A percentile compares a stretch with the other conserved stretches of the same genome.
Evolutionary conservation across 2,113 vertebrate species (phyloP).

Genomic region (Arizona elegans): DNA sequence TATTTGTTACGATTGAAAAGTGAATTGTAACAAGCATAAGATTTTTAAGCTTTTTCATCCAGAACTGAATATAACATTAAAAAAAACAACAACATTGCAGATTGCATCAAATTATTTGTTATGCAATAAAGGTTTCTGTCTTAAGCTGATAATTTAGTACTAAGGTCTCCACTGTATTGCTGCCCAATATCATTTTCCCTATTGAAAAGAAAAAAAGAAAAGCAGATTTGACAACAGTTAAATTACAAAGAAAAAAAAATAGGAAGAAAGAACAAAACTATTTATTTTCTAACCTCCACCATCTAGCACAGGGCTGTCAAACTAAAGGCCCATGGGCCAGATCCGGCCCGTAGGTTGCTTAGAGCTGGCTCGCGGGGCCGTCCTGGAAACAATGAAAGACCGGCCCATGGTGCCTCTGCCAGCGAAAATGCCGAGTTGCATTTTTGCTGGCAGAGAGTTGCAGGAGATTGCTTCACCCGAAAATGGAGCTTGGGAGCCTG

Average conservation of each 20-base stretch:
- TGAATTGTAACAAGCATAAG: not conserved
- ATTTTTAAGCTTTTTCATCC: not conserved
- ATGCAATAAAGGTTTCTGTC: not conserved
- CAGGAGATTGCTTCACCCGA: no score
- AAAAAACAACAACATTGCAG: not conserved
- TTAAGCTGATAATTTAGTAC: not conserved
- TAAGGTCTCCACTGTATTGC: not conserved
- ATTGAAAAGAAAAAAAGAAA: not conserved
- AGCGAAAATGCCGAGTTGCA: no score
- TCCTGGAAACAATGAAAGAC: no score
- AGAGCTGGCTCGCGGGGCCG: accelerated
- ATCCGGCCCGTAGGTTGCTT: no score
- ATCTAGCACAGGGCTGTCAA: not conserved
- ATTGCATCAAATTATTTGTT: not conserved
- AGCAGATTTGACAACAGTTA: not conserved
- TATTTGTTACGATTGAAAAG: not conserved
- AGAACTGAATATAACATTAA: not conserved
- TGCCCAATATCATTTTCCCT: not conserved
- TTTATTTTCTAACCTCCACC: not conserved
- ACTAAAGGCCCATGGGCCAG: no score
- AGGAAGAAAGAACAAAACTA: not conserved
- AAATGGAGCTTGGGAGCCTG: no score
- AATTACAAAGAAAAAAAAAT: not conserved
- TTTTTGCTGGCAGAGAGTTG: no score
- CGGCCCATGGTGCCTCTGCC: no score